Evolutionary conservation across 2,113 vertebrate genomes (phyloP).

Genomic region (Castor canadensis): DNA sequence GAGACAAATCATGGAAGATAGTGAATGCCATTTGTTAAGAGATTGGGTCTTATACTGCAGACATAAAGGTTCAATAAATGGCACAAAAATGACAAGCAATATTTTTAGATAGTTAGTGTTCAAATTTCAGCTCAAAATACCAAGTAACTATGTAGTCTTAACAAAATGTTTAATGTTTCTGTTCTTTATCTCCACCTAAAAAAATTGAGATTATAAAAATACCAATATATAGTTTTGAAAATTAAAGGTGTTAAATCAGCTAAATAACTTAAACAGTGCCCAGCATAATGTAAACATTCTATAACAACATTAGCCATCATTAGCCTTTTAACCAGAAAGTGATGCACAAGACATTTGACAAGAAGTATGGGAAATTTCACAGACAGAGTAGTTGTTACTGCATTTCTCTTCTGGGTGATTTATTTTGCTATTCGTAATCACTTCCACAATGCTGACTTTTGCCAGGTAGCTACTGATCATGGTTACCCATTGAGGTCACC

Average conservation of each 20-base stretch:
- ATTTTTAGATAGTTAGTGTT: background rate
- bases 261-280: background rate
- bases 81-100: background rate
- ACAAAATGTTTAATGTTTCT: background rate
- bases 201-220: background rate
- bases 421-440: background rate
- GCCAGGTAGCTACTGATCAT: background rate
- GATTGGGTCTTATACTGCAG: accelerated
- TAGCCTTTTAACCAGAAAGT: background rate
- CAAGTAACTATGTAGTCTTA: background rate
- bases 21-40: background rate
- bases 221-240: background rate
- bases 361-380: background rate
- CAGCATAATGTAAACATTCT: background rate
- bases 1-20: background rate
- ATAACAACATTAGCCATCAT: background rate
- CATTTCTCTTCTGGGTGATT: background rate
- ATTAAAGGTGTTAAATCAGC: background rate
- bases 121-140: background rate
- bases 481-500: background rate
- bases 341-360: background rate
- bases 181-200: background rate
- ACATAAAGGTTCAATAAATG: accelerated
- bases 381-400: background rate
- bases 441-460: background rate